Conservation (phyloP, 2,113 vertebrate species). For the Austrofundulus limnaeus region DNA sequence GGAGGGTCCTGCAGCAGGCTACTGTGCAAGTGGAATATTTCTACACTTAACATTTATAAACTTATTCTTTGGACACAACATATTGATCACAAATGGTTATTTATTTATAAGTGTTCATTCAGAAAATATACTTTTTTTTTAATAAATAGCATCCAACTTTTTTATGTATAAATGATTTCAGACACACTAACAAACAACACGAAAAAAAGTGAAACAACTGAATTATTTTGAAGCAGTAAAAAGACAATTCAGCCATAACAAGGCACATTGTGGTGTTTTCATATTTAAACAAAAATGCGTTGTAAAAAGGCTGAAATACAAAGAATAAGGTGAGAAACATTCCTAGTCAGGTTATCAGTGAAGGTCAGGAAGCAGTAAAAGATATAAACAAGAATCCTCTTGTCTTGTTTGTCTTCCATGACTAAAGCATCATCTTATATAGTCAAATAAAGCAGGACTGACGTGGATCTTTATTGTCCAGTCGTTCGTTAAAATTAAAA, state of each 20-base stretch:
- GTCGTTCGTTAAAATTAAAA: not conserved
- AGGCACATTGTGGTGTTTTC: slow-evolving; percentile 31
- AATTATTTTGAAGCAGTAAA: too few relatives aligned
- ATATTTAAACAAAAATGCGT: not conserved
- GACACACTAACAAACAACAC: too few relatives aligned
- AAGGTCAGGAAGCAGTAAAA: slow-evolving; percentile 4
- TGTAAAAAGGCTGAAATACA: not conserved
- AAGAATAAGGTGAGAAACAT: not conserved
- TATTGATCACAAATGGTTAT: not conserved
- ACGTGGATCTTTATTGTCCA: too few relatives aligned
- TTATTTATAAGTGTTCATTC: not conserved
- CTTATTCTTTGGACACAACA: not conserved
- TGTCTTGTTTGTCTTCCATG: not conserved
- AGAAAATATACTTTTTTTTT: not conserved
- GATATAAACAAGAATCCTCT: not conserved
- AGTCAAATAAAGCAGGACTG: too few relatives aligned
- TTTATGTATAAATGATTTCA: not conserved
- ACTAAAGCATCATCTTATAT: too few relatives aligned
- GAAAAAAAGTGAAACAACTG: too few relatives aligned
- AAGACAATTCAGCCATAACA: too few relatives aligned
- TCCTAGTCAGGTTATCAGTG: not conserved
- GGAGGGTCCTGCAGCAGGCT: too few relatives aligned
- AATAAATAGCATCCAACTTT: not conserved
- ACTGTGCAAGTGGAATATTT: too few relatives aligned
- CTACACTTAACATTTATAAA: not conserved